These are phyloP conservation scores for Lerista edwardsae DNA, from an alignment of 2,797 vertebrate genomes.

Conservation along the genomic window DNA sequence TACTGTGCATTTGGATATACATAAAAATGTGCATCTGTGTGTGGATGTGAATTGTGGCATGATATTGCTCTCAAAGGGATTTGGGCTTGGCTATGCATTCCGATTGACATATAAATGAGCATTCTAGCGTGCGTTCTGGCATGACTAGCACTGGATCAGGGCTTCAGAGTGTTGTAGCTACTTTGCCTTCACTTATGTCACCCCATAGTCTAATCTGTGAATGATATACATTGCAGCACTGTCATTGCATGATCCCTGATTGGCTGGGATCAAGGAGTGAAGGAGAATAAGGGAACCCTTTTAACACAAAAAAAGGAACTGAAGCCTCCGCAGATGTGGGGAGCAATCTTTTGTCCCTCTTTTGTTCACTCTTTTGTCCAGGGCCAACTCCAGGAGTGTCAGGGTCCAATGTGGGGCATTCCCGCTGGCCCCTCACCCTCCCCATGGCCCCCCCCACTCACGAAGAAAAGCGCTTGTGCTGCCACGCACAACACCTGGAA, in stretches of 20 bases:
- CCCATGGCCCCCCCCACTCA: no score
- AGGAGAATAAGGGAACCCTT: no score
- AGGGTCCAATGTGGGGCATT: no score
- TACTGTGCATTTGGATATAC: neutral
- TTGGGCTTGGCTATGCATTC: neutral
- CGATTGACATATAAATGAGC: neutral
- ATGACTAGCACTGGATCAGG: neutral
- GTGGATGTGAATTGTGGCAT: neutral
- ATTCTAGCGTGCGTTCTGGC: neutral
- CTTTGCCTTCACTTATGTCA: neutral
- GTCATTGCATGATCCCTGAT: neutral
- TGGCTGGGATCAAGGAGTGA: neutral
- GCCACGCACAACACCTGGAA: no score
- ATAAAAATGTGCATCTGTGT: neutral
- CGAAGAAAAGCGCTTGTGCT: no score
- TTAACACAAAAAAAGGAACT: neutral
- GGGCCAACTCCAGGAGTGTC: no score
- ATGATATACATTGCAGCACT: no score
- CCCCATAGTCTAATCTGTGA: neutral
- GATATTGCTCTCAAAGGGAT: neutral
- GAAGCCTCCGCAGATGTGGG: neutral
- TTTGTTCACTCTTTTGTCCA: no score
- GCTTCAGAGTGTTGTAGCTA: neutral
- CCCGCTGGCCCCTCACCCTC: no score
- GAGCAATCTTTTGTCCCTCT: no score